phyloP scores from a whole-genome alignment of 2,797 vertebrate species.

The Diceros bicornis region DNA sequence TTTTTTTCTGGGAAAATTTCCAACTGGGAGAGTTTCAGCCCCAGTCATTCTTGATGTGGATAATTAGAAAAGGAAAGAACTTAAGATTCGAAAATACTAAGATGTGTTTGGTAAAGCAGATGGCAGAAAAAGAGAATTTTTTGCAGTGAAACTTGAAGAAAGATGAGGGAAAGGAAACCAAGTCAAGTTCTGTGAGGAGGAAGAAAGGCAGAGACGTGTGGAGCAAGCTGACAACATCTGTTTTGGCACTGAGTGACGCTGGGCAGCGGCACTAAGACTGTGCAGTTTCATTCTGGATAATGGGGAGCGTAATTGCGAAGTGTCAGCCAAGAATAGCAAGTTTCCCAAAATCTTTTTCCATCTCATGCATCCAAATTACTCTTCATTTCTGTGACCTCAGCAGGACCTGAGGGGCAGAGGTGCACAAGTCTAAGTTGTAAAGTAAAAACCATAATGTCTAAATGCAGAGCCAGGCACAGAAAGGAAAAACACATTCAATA shows the following conservation, averaged over 20 bases:
- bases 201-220: not conserved
- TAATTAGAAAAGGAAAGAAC: constrained; percentile 64
- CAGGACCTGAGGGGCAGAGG: constrained; percentile 2
- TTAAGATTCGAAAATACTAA: not conserved
- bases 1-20: not conserved
- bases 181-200: not conserved
- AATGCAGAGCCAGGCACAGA: constrained; percentile 3
- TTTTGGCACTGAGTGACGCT: not conserved
- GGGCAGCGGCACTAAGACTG: not conserved
- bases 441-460: not conserved
- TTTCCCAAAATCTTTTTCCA: not conserved
- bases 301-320: not conserved
- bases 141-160: constrained; percentile 48
- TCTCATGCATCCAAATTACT: not conserved
- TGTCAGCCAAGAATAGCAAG: constrained; percentile 7
- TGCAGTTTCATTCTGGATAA: not conserved
- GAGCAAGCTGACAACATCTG: not conserved
- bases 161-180: constrained; percentile 33
- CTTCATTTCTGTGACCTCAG: constrained; percentile 27
- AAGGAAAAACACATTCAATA: not conserved
- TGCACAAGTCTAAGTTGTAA: not conserved
- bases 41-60: not conserved
- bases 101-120: constrained; percentile 42
- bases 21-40: constrained; percentile 29
- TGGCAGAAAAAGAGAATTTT: constrained; percentile 42